These are phyloP conservation scores for Acanthosepion esculentum DNA, from an alignment of 2,888 invertebrate species.

Conservation along the genomic window DNA sequence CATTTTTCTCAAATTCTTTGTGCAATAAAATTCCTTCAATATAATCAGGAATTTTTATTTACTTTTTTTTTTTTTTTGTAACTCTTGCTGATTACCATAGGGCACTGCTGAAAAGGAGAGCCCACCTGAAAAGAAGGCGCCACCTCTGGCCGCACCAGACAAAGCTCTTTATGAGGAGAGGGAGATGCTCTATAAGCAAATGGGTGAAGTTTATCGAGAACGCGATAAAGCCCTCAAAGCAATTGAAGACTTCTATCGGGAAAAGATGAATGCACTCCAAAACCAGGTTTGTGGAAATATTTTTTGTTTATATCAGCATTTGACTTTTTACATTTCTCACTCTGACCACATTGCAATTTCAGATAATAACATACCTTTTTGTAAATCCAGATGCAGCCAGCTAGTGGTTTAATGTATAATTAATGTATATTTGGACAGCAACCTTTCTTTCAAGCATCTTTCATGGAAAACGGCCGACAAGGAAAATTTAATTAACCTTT, in stretches of 20 bases:
- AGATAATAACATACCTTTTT: not conserved
- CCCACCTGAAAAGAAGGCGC: not conserved
- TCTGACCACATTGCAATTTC: too few relatives aligned
- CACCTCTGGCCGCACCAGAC: not conserved
- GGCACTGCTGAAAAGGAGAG: not conserved
- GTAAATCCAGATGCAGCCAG: too few relatives aligned
- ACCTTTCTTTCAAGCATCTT: too few relatives aligned
- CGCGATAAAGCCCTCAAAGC: constrained; percentile 44
- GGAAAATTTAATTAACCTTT: too few relatives aligned
- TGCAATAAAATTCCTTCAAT: too few relatives aligned
- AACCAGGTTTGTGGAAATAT: not conserved
- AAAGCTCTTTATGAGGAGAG: not conserved
- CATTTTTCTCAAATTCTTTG: too few relatives aligned
- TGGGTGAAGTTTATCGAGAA: constrained; percentile 21
- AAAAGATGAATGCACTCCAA: constrained; percentile 38
- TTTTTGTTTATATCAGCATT: not conserved
- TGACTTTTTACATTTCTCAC: not conserved
- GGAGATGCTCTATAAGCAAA: constrained; percentile 42
- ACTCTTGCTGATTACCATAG: not conserved
- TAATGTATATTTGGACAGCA: too few relatives aligned
- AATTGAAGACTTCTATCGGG: constrained; percentile 42
- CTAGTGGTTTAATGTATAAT: too few relatives aligned
- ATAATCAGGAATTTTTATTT: not conserved
- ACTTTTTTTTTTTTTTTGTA: not conserved
- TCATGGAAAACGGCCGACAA: too few relatives aligned